phyloP scores from a whole-genome alignment of 2,888 invertebrate genomes.

The Protonemura montana region DNA sequence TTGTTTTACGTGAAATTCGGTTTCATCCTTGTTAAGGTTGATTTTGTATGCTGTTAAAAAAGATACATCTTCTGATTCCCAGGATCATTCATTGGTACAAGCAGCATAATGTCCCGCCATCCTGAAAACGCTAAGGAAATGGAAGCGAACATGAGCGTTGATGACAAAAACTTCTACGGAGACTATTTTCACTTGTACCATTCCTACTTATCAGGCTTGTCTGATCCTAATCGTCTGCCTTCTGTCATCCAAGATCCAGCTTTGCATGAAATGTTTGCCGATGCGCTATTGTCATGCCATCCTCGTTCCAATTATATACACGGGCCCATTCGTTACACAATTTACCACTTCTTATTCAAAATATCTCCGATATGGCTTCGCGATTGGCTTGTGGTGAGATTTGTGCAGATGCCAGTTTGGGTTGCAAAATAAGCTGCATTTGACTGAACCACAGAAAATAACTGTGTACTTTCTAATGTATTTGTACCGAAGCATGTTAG shows the following conservation, averaged over 20 bases:
- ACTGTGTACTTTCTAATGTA: too few species aligned
- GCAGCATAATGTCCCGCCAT: constrained; percentile 74
- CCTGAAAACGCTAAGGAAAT: constrained; percentile 68
- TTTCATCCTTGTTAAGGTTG: constrained; percentile 15
- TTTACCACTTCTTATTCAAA: constrained; percentile 72
- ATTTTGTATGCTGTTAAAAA: too few species aligned
- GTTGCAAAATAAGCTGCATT: constrained; percentile 44
- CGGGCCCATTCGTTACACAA: constrained; percentile 71
- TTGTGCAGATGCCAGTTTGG: constrained; percentile 70
- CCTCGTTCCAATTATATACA: constrained; percentile 72
- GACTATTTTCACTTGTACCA: constrained; percentile 71
- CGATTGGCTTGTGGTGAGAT: constrained; percentile 69
- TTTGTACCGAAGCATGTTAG: too few species aligned
- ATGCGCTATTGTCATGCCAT: constrained; percentile 66
- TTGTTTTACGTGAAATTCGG: background rate
- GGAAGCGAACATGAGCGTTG: constrained; percentile 68
- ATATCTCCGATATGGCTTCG: constrained; percentile 66
- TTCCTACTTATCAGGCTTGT: constrained; percentile 64
- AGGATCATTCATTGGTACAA: constrained; percentile 75
- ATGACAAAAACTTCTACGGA: constrained; percentile 70
- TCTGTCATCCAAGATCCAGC: constrained; percentile 63
- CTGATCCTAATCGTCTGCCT: constrained; percentile 60
- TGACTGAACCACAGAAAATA: too few species aligned
- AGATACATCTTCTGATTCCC: constrained; percentile 51
- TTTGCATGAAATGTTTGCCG: constrained; percentile 67